Evolutionary conservation across 1,140 invertebrate species (phyloP).

Genomic region (Ptiloglossa arizonensis): DNA sequence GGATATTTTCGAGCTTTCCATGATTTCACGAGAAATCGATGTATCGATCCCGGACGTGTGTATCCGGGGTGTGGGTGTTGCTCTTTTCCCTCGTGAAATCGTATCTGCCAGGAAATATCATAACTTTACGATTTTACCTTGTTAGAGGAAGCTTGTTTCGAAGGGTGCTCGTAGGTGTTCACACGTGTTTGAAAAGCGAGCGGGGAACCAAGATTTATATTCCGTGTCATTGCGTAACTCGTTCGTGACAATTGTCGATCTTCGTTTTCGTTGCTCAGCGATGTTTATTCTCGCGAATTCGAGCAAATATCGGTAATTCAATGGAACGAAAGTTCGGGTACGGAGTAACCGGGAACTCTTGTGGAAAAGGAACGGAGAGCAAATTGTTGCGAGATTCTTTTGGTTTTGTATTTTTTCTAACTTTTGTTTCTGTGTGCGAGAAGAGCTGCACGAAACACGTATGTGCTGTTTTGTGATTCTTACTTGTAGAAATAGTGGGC

Average conservation of each 20-base stretch:
- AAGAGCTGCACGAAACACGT: too few relatives aligned
- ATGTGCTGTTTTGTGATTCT: too few relatives aligned
- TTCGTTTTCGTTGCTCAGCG: too few relatives aligned
- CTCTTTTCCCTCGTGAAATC: background rate
- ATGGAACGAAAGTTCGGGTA: too few relatives aligned
- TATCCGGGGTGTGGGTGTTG: background rate
- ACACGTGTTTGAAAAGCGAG: background rate
- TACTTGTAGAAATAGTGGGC: too few relatives aligned
- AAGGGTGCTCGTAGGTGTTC: background rate
- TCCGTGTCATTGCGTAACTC: background rate
- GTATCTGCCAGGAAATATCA: conserved; percentile 8
- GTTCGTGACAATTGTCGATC: background rate
- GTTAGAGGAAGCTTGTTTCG: conserved; percentile 5
- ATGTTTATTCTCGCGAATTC: too few relatives aligned
- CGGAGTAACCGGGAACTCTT: too few relatives aligned
- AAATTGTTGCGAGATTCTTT: too few relatives aligned
- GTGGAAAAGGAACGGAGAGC: too few relatives aligned
- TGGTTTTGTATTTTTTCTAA: too few relatives aligned
- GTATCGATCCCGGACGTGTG: conserved; percentile 12
- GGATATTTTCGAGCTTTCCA: background rate
- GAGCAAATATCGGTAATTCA: too few relatives aligned
- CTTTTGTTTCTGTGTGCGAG: too few relatives aligned
- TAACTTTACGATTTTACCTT: background rate
- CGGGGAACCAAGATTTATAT: background rate
- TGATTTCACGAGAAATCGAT: conserved; percentile 35